Base-by-base conservation (phyloP, 2,888 invertebrate species). In the Podabrus alpinus region DNA sequence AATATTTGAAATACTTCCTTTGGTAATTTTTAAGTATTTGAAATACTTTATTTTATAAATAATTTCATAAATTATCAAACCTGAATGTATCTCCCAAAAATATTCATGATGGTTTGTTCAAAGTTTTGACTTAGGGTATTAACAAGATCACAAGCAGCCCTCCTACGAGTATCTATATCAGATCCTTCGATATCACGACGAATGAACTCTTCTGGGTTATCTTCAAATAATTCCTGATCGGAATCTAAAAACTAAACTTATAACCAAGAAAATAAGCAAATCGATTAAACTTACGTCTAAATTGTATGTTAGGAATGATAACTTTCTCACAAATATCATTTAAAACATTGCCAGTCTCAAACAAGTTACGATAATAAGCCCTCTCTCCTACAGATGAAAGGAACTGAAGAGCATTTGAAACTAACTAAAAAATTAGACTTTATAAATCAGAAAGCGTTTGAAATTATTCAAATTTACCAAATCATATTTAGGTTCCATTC, bases 231-330 rank as follows among this genome's bases (percentile, higher is more conserved):
- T 86, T 99, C 99, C 87, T 97, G 94, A 88, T 99, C 99, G 0
- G 97, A 94, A 70, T 92, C 93, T 94, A 83, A 66, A 85, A 15
- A 75, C n/a, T 15, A 61, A 69, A 73, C 15, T 67, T 11, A 60
- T 24, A 72, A 62, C 64, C 29, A 10, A 13, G 68, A 66, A 25
- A 66, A 71, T 68, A 68, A 13, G 13, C 15, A 45, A 5, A 68
- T 71, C 66, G 60, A 15, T 11, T 0, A 19, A 16, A 82, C 81
- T 83, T 85, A 95, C 95, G 93, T 90, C 99, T 91, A 81, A 99
- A 97, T 87, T 97, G 95, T 92, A 99, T 95, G 86, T 99, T 99
- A 0, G 99, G 98, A 82, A 99, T 97, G 82, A 99, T 95, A n/a
- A 99, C 97, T 87, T 97, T 97, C 86, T 99, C 97, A 86, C 98